A percentile compares a stretch with the other conserved stretches of the same genome.
Evolutionary conservation across 2,113 vertebrate species (phyloP).

Genomic region (Alosa alosa): DNA sequence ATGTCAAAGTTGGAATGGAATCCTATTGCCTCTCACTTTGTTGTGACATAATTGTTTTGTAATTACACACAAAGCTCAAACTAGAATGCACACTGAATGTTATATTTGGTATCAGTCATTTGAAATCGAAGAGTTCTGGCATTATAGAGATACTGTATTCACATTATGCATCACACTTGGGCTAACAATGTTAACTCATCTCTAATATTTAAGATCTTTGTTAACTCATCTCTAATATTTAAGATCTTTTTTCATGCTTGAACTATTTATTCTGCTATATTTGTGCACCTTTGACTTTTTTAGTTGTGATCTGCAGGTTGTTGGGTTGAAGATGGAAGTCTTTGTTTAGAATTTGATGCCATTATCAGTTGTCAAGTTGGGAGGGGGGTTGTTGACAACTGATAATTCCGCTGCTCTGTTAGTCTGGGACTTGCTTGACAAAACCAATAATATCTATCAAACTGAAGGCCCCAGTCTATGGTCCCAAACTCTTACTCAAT

Average conservation of each 20-base stretch:
- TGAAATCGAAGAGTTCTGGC: neutral
- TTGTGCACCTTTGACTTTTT: neutral
- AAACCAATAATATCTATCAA: neutral
- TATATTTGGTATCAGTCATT: neutral
- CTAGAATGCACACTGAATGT: neutral
- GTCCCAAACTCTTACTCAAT: neutral
- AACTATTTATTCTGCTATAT: neutral
- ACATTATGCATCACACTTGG: neutral
- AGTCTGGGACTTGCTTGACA: conserved; percentile 4
- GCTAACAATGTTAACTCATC: neutral
- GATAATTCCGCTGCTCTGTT: neutral
- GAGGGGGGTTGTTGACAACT: neutral
- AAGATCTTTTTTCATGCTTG: neutral
- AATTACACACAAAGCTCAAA: neutral
- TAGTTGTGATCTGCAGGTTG: neutral
- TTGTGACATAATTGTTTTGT: neutral
- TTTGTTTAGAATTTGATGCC: neutral
- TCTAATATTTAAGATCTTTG: neutral
- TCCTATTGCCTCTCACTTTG: neutral
- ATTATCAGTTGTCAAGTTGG: neutral
- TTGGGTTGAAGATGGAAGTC: neutral
- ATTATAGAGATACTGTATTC: neutral
- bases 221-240: neutral
- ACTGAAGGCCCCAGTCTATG: neutral
- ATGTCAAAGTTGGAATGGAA: neutral